Conservation (phyloP, 2,888 invertebrate genomes). For the Agrotis exclamationis region DNA sequence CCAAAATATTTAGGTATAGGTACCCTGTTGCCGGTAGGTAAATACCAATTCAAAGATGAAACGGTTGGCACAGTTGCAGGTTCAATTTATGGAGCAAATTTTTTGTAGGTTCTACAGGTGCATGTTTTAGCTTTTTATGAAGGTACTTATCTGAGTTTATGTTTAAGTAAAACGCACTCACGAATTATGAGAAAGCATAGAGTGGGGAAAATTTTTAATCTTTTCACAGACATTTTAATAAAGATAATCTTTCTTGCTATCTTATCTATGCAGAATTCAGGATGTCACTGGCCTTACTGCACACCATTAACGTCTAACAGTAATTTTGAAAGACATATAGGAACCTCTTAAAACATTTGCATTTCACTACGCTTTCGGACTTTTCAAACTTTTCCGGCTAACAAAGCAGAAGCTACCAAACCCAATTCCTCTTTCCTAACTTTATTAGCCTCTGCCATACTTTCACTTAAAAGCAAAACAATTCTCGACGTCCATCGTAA, state of each 20-base stretch:
- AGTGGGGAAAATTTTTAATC: too few species aligned
- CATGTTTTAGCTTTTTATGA: too few species aligned
- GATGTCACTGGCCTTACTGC: neutral
- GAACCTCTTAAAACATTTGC: neutral
- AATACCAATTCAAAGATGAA: neutral
- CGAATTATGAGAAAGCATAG: too few species aligned
- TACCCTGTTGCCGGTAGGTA: neutral
- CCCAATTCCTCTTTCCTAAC: slow-evolving; percentile 7
- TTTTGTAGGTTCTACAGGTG: too few species aligned
- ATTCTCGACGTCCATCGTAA: slow-evolving; percentile 4
- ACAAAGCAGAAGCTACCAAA: neutral
- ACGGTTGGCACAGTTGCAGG: too few species aligned
- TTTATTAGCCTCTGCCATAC: neutral
- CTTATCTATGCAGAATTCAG: too few species aligned
- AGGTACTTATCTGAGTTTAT: too few species aligned
- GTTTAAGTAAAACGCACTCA: too few species aligned
- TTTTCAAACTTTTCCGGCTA: slow-evolving; percentile 6
- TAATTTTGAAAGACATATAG: neutral
- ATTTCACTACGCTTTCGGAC: slow-evolving; percentile 1
- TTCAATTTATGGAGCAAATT: too few species aligned
- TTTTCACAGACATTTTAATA: too few species aligned
- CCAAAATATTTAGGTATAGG: slow-evolving; percentile 4
- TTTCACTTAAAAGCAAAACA: slow-evolving; percentile 20
- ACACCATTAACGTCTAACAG: neutral
- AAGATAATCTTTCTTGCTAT: too few species aligned